Percentiles rank a stretch among this genome's conserved stretches.
Evolutionary conservation across 2,888 invertebrate species (phyloP).

Genomic region (Drosophila dives): DNA sequence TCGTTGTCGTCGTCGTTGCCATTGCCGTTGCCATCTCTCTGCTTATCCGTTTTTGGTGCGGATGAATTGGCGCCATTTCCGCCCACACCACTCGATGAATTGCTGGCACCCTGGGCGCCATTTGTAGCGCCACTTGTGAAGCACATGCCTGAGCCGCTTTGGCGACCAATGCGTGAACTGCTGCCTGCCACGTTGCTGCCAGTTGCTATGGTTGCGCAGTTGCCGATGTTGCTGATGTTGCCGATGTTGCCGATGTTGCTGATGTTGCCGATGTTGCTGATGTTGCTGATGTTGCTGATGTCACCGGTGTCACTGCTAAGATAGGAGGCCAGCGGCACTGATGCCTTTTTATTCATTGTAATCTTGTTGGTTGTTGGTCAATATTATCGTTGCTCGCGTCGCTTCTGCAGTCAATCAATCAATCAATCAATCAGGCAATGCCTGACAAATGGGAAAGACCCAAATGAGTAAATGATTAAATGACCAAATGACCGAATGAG

Average conservation of each 20-base stretch:
- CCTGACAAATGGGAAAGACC: slow-evolving; percentile 4
- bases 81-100: slow-evolving; percentile 30
- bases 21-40: slow-evolving; percentile 68
- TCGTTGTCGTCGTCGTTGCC: too few relatives aligned
- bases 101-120: slow-evolving; percentile 52
- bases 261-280: slow-evolving; percentile 21
- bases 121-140: slow-evolving; percentile 39
- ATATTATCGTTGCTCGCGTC: slow-evolving; percentile 5
- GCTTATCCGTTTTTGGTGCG: slow-evolving; percentile 73
- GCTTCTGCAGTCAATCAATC: slow-evolving; percentile 41
- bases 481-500: slow-evolving; percentile 20
- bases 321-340: slow-evolving; percentile 83
- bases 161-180: slow-evolving; percentile 37
- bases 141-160: slow-evolving; percentile 39
- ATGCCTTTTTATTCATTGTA: slow-evolving; percentile 83
- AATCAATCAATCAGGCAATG: slow-evolving; percentile 42
- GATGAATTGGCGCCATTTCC: slow-evolving; percentile 34
- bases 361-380: slow-evolving; percentile 16
- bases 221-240: slow-evolving; percentile 10
- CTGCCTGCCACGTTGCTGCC: slow-evolving; percentile 14
- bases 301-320: slow-evolving; percentile 58
- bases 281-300: slow-evolving; percentile 26
- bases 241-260: slow-evolving; percentile 16
- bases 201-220: slow-evolving; percentile 12
- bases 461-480: slow-evolving; percentile 8